These are phyloP conservation scores for Scrobipalpa atriplicella DNA, from an alignment of 2,888 invertebrate genomes.

Conservation along the genomic window DNA sequence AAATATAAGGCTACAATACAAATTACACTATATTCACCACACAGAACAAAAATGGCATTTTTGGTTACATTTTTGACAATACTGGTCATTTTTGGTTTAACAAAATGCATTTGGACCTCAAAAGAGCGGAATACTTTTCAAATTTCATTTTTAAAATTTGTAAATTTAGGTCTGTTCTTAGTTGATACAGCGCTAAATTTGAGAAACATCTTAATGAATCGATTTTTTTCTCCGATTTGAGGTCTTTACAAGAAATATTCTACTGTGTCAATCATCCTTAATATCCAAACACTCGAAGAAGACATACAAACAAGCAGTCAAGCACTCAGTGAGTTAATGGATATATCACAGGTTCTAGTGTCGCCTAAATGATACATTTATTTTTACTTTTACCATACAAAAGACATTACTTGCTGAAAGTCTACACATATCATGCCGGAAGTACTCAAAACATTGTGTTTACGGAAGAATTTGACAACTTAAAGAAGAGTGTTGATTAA, in stretches of 20 bases:
- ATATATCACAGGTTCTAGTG: slow-evolving; percentile 80
- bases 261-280: slow-evolving; percentile 31
- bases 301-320: slow-evolving; percentile 70
- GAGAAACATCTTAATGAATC: too few species aligned
- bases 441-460: slow-evolving; percentile 32
- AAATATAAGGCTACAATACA: too few species aligned
- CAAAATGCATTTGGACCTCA: slow-evolving; percentile 27
- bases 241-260: slow-evolving; percentile 11
- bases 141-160: neutral
- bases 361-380: slow-evolving; percentile 71
- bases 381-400: slow-evolving; percentile 45
- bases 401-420: slow-evolving; percentile 48
- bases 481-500: too few species aligned
- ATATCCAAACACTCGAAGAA: slow-evolving; percentile 59
- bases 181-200: neutral
- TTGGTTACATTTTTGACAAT: slow-evolving; percentile 73
- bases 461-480: too few species aligned
- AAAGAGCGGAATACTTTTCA: neutral
- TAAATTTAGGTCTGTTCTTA: neutral
- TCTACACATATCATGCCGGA: slow-evolving; percentile 43
- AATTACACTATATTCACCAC: slow-evolving; percentile 46
- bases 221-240: slow-evolving; percentile 1
- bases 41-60: slow-evolving; percentile 55
- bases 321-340: slow-evolving; percentile 67
- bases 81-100: slow-evolving; percentile 76